These are phyloP conservation scores for Emydoidea blandingii DNA, from an alignment of 2,797 vertebrate genomes.

Conservation along the genomic window DNA sequence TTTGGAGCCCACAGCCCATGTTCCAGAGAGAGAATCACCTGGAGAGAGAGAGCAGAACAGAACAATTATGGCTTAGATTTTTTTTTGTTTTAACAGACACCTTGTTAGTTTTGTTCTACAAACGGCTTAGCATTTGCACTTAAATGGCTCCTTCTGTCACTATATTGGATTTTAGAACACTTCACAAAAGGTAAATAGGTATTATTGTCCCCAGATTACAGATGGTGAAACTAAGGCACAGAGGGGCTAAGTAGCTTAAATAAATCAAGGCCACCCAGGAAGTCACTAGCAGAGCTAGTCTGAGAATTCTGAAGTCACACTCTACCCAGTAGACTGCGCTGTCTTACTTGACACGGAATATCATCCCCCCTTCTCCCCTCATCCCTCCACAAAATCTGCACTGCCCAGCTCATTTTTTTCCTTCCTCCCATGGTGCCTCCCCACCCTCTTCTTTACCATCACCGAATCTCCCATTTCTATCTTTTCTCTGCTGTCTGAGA, in stretches of 20 bases:
- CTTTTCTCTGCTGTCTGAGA: neutral
- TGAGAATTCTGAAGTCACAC: neutral
- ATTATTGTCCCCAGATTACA: neutral
- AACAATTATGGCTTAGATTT: neutral
- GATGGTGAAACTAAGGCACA: neutral
- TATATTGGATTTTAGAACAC: neutral
- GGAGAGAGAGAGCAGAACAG: constrained; percentile 16
- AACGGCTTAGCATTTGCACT: neutral
- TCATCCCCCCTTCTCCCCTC: neutral
- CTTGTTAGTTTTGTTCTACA: neutral
- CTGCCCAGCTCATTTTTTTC: neutral
- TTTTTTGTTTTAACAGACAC: neutral
- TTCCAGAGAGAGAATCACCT: constrained; percentile 95
- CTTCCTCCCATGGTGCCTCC: neutral
- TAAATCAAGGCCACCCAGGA: neutral
- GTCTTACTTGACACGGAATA: neutral
- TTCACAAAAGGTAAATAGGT: neutral
- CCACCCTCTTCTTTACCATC: neutral
- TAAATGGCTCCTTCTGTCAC: neutral
- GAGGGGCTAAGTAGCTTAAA: neutral
- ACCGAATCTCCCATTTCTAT: neutral
- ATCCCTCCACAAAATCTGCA: neutral
- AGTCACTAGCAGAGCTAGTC: neutral
- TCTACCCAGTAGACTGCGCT: constrained; percentile 5
- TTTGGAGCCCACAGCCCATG: constrained; percentile 95